Base-by-base conservation (phyloP, 2,113 vertebrate genomes). In the Hyperopisus bebe region DNA sequence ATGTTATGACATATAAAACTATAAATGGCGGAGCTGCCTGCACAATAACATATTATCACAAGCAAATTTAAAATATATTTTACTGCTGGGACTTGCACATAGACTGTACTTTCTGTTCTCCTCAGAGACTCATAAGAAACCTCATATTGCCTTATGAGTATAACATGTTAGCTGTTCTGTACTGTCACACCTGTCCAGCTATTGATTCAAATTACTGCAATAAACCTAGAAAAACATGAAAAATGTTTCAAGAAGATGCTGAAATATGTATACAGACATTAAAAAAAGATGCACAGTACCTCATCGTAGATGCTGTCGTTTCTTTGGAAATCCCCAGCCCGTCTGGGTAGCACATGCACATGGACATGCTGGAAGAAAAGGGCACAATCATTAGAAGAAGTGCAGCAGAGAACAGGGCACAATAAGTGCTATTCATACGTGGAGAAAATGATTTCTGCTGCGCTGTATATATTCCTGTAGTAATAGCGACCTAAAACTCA, bases 291-390 rank as follows among this genome's bases (percentile, higher is more conserved):
- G 2, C 13, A 42, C 39, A 13, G 92, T 94, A 98, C 97, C 96
- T 96, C 95, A 62, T 96, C 87, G 0, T 98, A 98, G 93, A 98
- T 42, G 58, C 95, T 95, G 77, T 98, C 97, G 90, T 98, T 98
- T 70, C 92, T 94, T 89, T 94, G 91, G 92, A 98, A 98, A 95
- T 98, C 97, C 35, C 96, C 97, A 0, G 91, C 91, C 91, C 94
- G 97, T 91, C 97, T 96, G 31, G 97, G 95, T 82, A 98, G 95
- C 82, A 98, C 84, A 0, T 98, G 97, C 92, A 98, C 93, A 0
- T 98, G 97, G 77, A 98, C 96, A n/a, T 98, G 98, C 96, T 98
- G 95, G 84, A 95, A 95, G 91, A 89, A 94, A 90, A n/a, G 91
- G n/a, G 8, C 3, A 50, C 50, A 31, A 42, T 11, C 8, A 5